These are phyloP conservation scores for Dendrocincla tyrannina DNA, from an alignment of 2,797 vertebrate genomes.

Conservation along the genomic window DNA sequence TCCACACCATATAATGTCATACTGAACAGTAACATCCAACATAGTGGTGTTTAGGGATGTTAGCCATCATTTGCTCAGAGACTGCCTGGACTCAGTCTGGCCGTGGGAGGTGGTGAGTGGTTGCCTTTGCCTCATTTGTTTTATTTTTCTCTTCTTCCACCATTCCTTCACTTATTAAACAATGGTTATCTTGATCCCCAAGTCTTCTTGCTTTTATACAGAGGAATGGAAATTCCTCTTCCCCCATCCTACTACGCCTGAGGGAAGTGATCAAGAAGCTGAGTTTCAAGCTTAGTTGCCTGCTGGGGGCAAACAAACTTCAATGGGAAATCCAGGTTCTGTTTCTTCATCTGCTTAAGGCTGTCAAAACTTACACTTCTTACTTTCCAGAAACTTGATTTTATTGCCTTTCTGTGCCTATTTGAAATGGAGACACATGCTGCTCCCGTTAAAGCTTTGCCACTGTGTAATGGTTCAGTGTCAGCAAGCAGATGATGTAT, in stretches of 20 bases:
- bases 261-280: accelerated
- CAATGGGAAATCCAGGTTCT: not conserved
- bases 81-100: not conserved
- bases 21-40: not conserved
- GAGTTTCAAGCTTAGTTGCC: not conserved
- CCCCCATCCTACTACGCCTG: not conserved
- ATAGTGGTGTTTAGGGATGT: accelerated
- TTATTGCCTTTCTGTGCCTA: not conserved
- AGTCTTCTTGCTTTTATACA: not conserved
- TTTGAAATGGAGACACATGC: not conserved
- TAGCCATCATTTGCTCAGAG: not conserved
- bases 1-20: not conserved
- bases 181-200: not conserved
- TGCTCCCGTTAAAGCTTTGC: not conserved
- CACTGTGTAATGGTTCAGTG: not conserved
- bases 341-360: not conserved
- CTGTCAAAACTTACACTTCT: not conserved
- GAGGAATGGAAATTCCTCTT: not conserved
- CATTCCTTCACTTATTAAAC: not conserved
- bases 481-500: not conserved
- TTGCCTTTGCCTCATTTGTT: not conserved
- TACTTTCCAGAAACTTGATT: not conserved
- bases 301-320: not conserved
- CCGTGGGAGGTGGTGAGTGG: not conserved
- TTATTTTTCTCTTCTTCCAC: not conserved